Percentiles rank a stretch among this genome's conserved stretches.
phyloP scores from a whole-genome alignment of 2,797 vertebrate species.

The Poeciliopsis presidionis region DNA sequence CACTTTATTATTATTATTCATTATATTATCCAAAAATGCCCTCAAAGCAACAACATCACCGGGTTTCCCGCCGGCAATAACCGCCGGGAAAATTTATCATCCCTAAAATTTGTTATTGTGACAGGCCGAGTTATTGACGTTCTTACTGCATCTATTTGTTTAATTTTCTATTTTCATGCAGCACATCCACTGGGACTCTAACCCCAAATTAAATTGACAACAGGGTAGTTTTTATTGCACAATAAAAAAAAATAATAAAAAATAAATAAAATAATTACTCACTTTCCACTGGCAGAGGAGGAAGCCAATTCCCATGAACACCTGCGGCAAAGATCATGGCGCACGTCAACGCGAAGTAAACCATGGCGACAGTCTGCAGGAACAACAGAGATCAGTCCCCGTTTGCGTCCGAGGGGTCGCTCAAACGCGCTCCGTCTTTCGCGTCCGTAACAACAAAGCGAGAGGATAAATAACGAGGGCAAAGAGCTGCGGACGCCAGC shows the following conservation, averaged over 20 bases:
- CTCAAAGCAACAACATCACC: too few relatives aligned
- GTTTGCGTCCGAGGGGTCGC: not conserved
- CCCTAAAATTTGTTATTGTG: too few relatives aligned
- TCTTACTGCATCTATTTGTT: not conserved
- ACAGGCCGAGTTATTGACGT: too few relatives aligned
- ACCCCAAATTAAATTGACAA: not conserved
- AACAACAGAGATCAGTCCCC: conserved; percentile 7
- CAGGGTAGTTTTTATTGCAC: not conserved
- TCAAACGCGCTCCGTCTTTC: not conserved
- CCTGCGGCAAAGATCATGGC: conserved; percentile 5
- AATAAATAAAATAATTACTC: conserved; percentile 15
- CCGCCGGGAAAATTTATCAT: too few relatives aligned
- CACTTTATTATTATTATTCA: too few relatives aligned
- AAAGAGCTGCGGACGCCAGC: too few relatives aligned
- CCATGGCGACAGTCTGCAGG: conserved; percentile 46
- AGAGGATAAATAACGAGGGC: not conserved
- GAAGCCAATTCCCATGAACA: conserved; percentile 30
- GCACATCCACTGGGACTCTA: not conserved
- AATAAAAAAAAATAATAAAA: not conserved
- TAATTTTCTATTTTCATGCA: not conserved
- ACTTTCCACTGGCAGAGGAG: conserved; percentile 64
- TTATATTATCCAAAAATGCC: too few relatives aligned
- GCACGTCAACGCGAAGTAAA: conserved; percentile 20
- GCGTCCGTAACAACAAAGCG: not conserved
- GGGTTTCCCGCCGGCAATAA: too few relatives aligned